Evolutionary conservation across 2,797 vertebrate species (phyloP), one percentile per base, ranked within the genome.

Genomic region (Heteromormyrus szaboi): DNA sequence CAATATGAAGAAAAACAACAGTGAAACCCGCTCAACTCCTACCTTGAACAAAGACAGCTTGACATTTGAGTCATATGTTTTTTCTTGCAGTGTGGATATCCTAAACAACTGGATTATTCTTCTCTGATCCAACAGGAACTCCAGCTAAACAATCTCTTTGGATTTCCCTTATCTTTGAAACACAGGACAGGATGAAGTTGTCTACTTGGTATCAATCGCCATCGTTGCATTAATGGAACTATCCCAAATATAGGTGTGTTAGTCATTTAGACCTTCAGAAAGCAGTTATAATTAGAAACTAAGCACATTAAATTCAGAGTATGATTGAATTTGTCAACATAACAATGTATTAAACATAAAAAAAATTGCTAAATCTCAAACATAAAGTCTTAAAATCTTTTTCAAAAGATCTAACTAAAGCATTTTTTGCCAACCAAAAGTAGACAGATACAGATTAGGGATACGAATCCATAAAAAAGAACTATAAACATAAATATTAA

Each of bases 1-100:
- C 89, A 88, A 86, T 85, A 85, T 2, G 37, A 25, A 54, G 81
- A 59, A 85, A 65, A 88, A 65, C 86, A 79, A 46, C 65, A 17
- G 65, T 72, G n/a, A 85, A 85, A 85, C n/a, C 22, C 68, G 1
- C 22, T 72, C 41, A n/a, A 56, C 59, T 85, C n/a, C 29, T 12
- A 37, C n/a, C 33, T 14, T 17, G 44, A 46, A 79, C 29, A 56
- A 79, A 65, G 25, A 68, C 56, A 65, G 83, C 72, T 8, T 83
- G 81, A 88, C 87, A 89, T 68, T 88, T 53, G 17, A 87, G 87
- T 37, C 22, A 54, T 46, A 84, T 25, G 29, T 89, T 37, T 46
- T 86, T 44, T 22, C 29, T 5, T 72, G 62, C 62, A 68, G 62
- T 68, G 62, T 68, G 62, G 25, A 19, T 46, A 81, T 48, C 83